Conservation (phyloP, 2,888 invertebrate species). For the Eupithecia pulchellata region DNA sequence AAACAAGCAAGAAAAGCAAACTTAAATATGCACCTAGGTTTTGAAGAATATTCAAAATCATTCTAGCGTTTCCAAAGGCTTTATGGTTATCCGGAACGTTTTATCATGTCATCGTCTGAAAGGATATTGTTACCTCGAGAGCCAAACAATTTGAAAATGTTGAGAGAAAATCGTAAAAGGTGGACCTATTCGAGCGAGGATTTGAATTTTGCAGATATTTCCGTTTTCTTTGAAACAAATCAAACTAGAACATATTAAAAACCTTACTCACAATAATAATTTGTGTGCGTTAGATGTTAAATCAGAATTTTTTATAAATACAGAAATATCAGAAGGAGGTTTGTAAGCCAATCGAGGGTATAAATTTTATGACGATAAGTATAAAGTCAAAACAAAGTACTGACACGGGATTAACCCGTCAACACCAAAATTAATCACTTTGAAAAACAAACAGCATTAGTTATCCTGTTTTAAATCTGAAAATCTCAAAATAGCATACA, state of each 20-base stretch:
- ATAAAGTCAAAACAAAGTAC: neutral
- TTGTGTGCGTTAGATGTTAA: neutral
- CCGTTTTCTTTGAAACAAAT: conserved; percentile 8
- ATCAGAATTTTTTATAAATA: neutral
- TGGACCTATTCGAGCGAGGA: conserved; percentile 25
- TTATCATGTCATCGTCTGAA: conserved; percentile 35
- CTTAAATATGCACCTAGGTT: neutral
- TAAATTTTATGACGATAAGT: neutral
- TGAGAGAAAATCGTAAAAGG: conserved; percentile 31
- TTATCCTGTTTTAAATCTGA: conserved; percentile 36
- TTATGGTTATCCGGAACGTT: conserved; percentile 24
- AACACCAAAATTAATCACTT: conserved; percentile 17
- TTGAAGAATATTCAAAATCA: conserved; percentile 13
- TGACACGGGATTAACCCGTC: neutral
- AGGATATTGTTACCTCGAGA: conserved; percentile 36
- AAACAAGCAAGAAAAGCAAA: neutral
- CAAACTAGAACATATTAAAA: neutral
- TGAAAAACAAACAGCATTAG: conserved; percentile 23
- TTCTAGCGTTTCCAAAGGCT: conserved; percentile 20
- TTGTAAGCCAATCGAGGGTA: neutral
- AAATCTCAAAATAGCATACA: conserved; percentile 43
- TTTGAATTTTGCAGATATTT: conserved; percentile 23
- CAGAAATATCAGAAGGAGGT: neutral
- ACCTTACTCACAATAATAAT: neutral
- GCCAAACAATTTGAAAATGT: conserved; percentile 32